Evolutionary conservation across 2,888 invertebrate genomes (phyloP).

Genomic region (Hirtodrosophila alboralis): DNA sequence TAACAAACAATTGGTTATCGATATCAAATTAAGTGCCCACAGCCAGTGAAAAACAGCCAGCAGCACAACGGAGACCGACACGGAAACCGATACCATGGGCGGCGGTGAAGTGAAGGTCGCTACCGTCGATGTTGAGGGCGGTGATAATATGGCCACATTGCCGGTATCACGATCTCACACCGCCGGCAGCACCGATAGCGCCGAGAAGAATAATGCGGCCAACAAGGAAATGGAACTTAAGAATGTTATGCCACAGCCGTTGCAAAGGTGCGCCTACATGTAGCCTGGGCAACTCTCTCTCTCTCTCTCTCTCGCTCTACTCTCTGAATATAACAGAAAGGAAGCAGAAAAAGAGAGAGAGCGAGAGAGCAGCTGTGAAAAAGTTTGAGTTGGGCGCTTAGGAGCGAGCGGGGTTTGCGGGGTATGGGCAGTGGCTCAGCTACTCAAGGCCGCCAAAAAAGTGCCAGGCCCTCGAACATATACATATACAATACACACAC

Average conservation of each 20-base stretch:
- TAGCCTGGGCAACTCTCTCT: neutral
- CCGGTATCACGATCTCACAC: slow-evolving; percentile 91
- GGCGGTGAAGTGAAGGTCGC: slow-evolving; percentile 94
- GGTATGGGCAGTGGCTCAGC: slow-evolving; percentile 20
- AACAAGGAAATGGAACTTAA: slow-evolving; percentile 95
- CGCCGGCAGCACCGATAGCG: slow-evolving; percentile 89
- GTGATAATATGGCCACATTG: slow-evolving; percentile 95
- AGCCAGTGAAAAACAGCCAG: slow-evolving; percentile 30
- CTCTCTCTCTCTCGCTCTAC: no score
- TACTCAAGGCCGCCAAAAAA: slow-evolving; percentile 54
- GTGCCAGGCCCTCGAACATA: slow-evolving; percentile 33
- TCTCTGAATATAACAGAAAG: no score
- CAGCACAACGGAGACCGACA: slow-evolving; percentile 73
- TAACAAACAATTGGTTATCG: slow-evolving; percentile 1
- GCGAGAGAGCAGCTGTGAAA: neutral
- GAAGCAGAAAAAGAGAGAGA: neutral
- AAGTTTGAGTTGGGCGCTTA: no score
- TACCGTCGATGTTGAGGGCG: slow-evolving; percentile 93
- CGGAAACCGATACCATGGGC: slow-evolving; percentile 85
- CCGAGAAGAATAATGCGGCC: slow-evolving; percentile 92
- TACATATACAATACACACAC: slow-evolving; percentile 31
- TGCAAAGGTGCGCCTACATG: slow-evolving; percentile 89
- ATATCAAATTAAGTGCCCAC: slow-evolving; percentile 3
- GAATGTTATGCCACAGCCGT: slow-evolving; percentile 92
- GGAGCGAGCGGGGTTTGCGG: slow-evolving; percentile 5